Evolutionary conservation across 2,113 vertebrate species (phyloP).

Genomic region (Tichodroma muraria): DNA sequence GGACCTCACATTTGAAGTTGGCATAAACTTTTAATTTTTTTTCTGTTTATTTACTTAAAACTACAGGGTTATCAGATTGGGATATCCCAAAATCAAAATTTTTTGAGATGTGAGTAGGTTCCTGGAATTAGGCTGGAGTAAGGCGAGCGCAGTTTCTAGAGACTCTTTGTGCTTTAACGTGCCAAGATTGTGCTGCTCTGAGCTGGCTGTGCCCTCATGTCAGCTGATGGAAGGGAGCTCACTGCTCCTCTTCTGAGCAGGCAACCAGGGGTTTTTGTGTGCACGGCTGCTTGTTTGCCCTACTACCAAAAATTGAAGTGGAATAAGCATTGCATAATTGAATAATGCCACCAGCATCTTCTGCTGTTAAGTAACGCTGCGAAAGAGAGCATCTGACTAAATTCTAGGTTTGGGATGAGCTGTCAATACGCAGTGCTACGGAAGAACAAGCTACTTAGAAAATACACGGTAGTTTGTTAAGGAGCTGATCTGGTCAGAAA

Average conservation of each 20-base stretch:
- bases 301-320: neutral
- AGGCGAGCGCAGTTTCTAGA: neutral
- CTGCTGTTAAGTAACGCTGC: neutral
- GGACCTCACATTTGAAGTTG: neutral
- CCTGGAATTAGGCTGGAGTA: neutral
- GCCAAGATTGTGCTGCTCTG: neutral
- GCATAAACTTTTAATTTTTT: neutral
- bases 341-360: neutral
- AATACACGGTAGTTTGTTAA: neutral
- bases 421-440: accelerated
- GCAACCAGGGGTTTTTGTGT: neutral
- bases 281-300: neutral
- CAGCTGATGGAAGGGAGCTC: neutral
- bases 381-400: neutral
- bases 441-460: neutral
- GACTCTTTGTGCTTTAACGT: neutral
- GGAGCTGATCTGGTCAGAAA: neutral
- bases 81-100: neutral
- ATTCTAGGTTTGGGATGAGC: neutral
- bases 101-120: neutral
- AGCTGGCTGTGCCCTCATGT: neutral
- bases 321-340: neutral
- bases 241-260: neutral
- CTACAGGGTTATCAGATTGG: neutral
- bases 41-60: neutral